A percentile compares a stretch with the other conserved stretches of the same genome.
phyloP scores from a whole-genome alignment of 2,113 vertebrate genomes.

The Atrichornis clamosus region DNA sequence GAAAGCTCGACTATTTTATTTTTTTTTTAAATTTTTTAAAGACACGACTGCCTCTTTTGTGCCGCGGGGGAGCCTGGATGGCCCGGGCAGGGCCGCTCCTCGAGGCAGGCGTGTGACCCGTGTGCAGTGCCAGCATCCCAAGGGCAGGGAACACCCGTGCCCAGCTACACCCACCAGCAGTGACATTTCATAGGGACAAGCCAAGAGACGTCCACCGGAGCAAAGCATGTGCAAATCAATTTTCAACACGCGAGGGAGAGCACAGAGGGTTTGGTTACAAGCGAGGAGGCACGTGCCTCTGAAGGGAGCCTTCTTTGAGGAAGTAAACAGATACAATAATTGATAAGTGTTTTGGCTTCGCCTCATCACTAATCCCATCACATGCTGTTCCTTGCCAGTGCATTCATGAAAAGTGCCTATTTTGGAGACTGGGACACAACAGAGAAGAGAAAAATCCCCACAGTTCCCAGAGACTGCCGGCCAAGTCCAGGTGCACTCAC shows the following conservation, averaged over 20 bases:
- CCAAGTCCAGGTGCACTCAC: fast-evolving
- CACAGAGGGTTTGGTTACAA: background rate
- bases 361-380: background rate
- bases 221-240: background rate
- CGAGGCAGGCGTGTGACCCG: background rate
- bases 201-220: background rate
- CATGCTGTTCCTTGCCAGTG: background rate
- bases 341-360: background rate
- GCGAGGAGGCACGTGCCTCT: background rate
- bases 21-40: background rate
- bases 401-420: background rate
- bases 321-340: constrained; percentile 3
- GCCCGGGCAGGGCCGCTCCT: background rate
- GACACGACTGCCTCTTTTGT: background rate
- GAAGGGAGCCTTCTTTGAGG: background rate
- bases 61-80: fast-evolving
- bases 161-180: background rate
- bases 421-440: background rate
- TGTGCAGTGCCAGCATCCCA: background rate
- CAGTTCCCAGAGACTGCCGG: fast-evolving
- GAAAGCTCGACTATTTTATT: background rate
- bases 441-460: background rate
- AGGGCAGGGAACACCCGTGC: background rate
- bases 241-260: background rate
- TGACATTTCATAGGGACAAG: background rate